Evolutionary conservation across 2,113 vertebrate genomes (phyloP).

Genomic region (Marmota monax): DNA sequence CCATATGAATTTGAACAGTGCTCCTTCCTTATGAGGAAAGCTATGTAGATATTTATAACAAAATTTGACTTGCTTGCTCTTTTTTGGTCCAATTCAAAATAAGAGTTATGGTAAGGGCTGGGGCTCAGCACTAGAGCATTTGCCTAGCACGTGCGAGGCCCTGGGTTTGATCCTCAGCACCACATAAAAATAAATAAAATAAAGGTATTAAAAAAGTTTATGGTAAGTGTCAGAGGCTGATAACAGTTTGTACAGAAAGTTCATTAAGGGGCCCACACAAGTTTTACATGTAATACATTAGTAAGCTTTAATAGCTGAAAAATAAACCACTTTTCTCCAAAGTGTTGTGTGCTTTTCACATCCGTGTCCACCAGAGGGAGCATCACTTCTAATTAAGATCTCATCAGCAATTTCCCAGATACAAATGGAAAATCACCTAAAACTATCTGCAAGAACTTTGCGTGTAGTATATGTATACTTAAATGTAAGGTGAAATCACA

Average conservation of each 20-base stretch:
- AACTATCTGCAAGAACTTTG: neutral
- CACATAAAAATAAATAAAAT: too few relatives aligned
- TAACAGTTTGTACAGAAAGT: neutral
- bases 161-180: too few relatives aligned
- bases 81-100: conserved; percentile 26
- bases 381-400: neutral
- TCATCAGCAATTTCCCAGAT: neutral
- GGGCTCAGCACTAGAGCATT: too few relatives aligned
- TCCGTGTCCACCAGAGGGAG: conserved; percentile 76
- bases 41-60: neutral
- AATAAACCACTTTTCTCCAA: neutral
- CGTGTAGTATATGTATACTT: neutral
- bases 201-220: neutral
- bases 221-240: neutral
- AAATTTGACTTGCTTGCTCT: neutral
- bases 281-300: neutral
- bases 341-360: neutral
- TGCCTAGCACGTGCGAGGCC: too few relatives aligned
- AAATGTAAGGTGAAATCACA: neutral
- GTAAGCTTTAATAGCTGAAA: neutral
- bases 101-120: neutral
- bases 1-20: neutral
- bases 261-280: neutral
- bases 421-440: neutral
- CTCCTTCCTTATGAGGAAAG: neutral